Evolutionary conservation across 1,140 invertebrate species (phyloP), one percentile per base, ranked within the genome.

Genomic region (Aphaenogaster ashmeadi): DNA sequence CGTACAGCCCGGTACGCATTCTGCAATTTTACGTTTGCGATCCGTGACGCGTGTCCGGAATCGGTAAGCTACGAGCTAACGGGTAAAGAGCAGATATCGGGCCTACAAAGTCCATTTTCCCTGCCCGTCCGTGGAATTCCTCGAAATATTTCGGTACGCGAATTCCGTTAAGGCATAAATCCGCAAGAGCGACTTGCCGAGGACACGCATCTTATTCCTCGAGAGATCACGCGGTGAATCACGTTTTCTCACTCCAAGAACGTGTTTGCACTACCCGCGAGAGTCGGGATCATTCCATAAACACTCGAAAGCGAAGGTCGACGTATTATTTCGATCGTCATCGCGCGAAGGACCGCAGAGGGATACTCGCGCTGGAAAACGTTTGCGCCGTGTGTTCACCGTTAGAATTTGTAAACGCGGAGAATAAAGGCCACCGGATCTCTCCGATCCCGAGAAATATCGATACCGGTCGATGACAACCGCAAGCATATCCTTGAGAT

Each of bases 21-120:
- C 7, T 62, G 54, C 69, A 75, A 84, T 74, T 84, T 84, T 84
- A 84, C 54, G 13, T 84, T 74, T 62, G 80, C 69, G 41, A 83
- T 47, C 54, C 41, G 52, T 83, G 80, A 83, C 41, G 67, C 54
- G 50, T 21, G 27, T n/a, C 4, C 27, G 27, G 64, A 83, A 84
- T 84, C 64, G 27, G 18, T 52, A 58, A 83, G 60, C 41, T 56
- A 36, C 27, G 7, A 33, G 27, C 27, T 47, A 83, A 83, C 80
- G 54, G 66, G 1, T n/a, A 64, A 58, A 47, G n/a, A 58, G 54
- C 78, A 41, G 36, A 71, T 71, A 60, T 62, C 47, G 36, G 7
- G 47, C 36, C 60, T 15, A 36, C 27, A 18, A 47, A 27, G n/a
- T n/a, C 27, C 2, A 74, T 74, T 38, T 74, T 67, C 18, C 15